Conservation (phyloP, 2,888 invertebrate species). For the Cinara cedri region DNA sequence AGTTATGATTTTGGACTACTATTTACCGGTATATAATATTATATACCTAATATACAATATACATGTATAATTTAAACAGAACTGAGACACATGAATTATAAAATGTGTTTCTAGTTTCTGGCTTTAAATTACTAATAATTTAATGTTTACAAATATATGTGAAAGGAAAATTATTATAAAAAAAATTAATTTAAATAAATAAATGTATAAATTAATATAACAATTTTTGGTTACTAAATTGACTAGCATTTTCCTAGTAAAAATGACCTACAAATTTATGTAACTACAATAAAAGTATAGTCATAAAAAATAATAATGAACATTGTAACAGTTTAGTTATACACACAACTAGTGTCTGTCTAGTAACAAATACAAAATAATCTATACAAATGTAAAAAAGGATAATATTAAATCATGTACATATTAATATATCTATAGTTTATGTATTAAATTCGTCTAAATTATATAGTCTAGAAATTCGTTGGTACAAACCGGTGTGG, state of each 20-base stretch:
- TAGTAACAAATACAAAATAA: neutral
- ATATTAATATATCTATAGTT: too few relatives aligned
- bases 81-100: too few relatives aligned
- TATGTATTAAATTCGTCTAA: too few relatives aligned
- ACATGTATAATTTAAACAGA: slow-evolving; percentile 1
- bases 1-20: neutral
- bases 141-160: slow-evolving; percentile 2
- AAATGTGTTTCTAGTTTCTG: neutral
- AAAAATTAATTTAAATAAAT: too few relatives aligned
- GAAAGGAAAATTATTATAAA: too few relatives aligned
- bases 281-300: neutral
- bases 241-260: neutral
- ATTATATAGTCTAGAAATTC: too few relatives aligned
- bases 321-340: neutral
- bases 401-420: too few relatives aligned
- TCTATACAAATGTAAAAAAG: neutral
- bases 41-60: neutral
- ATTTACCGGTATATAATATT: neutral
- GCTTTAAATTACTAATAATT: slow-evolving; percentile 2
- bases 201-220: neutral
- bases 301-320: neutral
- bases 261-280: neutral
- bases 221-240: neutral
- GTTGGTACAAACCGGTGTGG: too few relatives aligned
- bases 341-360: neutral